Evolutionary conservation across 1,140 invertebrate species (phyloP).

Genomic region (Pentalonia nigronervosa): DNA sequence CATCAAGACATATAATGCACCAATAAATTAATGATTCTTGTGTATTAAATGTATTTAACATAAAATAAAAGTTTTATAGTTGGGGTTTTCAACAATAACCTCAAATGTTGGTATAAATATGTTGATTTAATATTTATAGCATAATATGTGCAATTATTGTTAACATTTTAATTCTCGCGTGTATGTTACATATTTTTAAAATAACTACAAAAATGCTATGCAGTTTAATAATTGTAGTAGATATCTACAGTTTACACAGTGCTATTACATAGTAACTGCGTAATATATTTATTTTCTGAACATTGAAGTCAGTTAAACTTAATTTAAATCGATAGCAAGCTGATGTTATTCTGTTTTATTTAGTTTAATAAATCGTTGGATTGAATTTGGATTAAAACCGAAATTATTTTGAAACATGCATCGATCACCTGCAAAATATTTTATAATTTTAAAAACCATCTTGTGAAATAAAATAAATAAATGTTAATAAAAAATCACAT

Average conservation of each 20-base stretch:
- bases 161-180: not conserved
- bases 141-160: not conserved
- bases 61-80: not conserved
- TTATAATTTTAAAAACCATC: not conserved
- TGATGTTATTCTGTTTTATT: not conserved
- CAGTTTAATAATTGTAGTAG: not conserved
- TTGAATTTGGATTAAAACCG: conserved; percentile 20
- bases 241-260: not conserved
- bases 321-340: not conserved
- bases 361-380: not conserved
- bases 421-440: conserved; percentile 12
- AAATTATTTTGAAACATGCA: conserved; percentile 1
- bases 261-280: not conserved
- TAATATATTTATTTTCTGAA: not conserved
- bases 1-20: no score
- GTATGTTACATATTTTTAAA: not conserved
- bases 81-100: not conserved
- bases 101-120: no score
- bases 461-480: not conserved
- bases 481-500: not conserved
- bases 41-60: not conserved
- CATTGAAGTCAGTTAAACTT: not conserved
- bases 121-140: no score
- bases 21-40: not conserved
- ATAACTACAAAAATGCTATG: not conserved